phyloP scores from a whole-genome alignment of 2,113 vertebrate genomes.

The Archilochus colubris region DNA sequence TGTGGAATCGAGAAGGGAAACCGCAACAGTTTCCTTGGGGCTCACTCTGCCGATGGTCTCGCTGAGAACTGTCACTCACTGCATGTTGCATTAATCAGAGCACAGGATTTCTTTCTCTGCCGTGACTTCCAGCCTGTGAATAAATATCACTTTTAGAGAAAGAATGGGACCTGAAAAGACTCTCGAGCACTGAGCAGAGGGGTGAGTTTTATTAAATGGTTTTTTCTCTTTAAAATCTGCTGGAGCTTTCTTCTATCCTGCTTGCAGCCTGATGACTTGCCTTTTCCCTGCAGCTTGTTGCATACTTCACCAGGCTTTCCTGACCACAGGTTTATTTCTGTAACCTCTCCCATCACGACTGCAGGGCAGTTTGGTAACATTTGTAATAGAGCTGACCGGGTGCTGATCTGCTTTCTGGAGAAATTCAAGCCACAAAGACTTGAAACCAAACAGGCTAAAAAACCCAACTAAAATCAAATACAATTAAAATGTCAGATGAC shows the following conservation, averaged over 20 bases:
- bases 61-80: conserved; percentile 53
- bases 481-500: conserved; percentile 78
- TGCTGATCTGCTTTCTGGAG: conserved; percentile 22
- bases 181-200: conserved; percentile 39
- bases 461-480: not conserved
- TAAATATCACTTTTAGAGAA: conserved; percentile 24
- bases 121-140: conserved; percentile 3
- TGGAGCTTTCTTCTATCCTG: conserved; percentile 50
- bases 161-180: conserved; percentile 52
- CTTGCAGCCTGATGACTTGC: conserved; percentile 60
- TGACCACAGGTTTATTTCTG: not conserved
- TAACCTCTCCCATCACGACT: conserved; percentile 35
- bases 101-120: conserved; percentile 28
- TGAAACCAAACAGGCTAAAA: not conserved
- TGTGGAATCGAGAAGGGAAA: conserved; percentile 25
- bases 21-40: not conserved
- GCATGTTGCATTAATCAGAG: conserved; percentile 42
- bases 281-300: conserved; percentile 59
- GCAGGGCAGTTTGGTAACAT: not conserved
- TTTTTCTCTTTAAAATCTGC: conserved; percentile 50
- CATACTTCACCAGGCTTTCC: conserved; percentile 50
- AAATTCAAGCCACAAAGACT: conserved; percentile 18
- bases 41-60: conserved; percentile 4
- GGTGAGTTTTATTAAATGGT: conserved; percentile 71
- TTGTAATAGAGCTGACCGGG: not conserved